Base-by-base conservation (phyloP, 2,888 invertebrate genomes). In the Allacma fusca region DNA sequence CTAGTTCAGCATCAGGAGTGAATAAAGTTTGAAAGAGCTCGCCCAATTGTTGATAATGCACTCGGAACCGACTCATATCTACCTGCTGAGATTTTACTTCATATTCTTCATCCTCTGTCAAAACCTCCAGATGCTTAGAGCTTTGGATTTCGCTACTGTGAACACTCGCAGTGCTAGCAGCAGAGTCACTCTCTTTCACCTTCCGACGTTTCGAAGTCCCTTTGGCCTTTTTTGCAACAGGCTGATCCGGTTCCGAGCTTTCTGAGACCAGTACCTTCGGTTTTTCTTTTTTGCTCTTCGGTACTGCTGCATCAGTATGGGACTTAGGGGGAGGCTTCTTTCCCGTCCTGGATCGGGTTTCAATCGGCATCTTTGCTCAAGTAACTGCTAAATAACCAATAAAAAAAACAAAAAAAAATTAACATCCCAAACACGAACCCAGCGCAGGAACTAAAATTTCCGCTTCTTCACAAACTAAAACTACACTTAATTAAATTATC, bases 1-100 rank as follows among this genome's bases (percentile, higher is more conserved):
- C 62, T 9, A 62, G 24, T 23, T 62, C 62, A 62, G 62, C 23
- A 24, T 62, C 62, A 24, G 62, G 62, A 7, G 62, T 62, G 24
- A 62, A 23, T 24, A 62, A 24, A 9, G 23, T 62, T 24, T 62
- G 62, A 12, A 62, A 24, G 5, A 62, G 62, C 4, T 62, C 62
- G 2, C 24, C 62, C 9, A 62, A n/a, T n/a, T 50, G 5, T n/a
- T 13, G 1, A 16, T 50, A 50, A 19, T 50, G 50, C n/a, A 2
- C 2, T 16, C 50, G 50, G 50, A 9, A 50, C 50, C 16, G 5
- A 9, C 7, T 50, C 50, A 50, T n/a, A 50, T 50, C n/a, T 16
- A 9, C 16, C 5, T 50, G 50, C 19, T 13, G 50, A 1, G 50
- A 16, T 16, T 9, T 16, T 2, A 19, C 19, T 4, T 19, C 50